Evolutionary conservation across 2,797 vertebrate genomes (phyloP), one percentile per base, ranked within the genome.

Genomic region (Anniella stebbinsi): DNA sequence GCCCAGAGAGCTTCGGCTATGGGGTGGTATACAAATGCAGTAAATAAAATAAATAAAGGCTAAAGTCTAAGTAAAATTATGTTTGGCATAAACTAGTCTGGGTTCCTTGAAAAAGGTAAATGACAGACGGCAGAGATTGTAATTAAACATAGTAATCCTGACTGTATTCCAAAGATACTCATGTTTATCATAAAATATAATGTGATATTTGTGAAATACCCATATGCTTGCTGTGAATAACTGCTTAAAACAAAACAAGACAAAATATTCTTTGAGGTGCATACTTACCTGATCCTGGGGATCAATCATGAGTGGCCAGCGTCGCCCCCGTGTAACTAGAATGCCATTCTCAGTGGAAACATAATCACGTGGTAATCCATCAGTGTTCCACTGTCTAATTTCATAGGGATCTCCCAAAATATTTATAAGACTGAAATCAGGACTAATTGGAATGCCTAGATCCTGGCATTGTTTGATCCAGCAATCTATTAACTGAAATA

Each of bases 221-320:
- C 8, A 48, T 15, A 70, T 21, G 28, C 3, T 11, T 41, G 25
- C 13, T 87, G 63, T 51, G 36, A 57, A 77, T 54, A 84, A 77
- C 15, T 57, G 28, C 54, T 36, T 57, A 45, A 90, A 78, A 89
- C 28, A 69, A 45, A 17, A 54, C 21, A 41, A 48, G 12, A 18
- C 30, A 17, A 2, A 7, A 41, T 41, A 30, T 57, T 17, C 17
- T 45, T 87, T 21, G 7, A 36, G 36, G n/a, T 33, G 30, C 57
- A 36, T 60, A 83, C 90, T 63, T 23, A 98, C 98, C 97, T 98
- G 98, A 96, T 98, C 98, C 94, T 99, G 98, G 11, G 98, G 98
- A 93, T 99, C 98, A 86, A 98, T 98, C 98, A 98, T 98, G 76
- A 98, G 96, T 54, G 98, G 98, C 98, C 98, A 98, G 82, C 98